Conservation (phyloP, 2,113 vertebrate species). For the Ahaetulla prasina region DNA sequence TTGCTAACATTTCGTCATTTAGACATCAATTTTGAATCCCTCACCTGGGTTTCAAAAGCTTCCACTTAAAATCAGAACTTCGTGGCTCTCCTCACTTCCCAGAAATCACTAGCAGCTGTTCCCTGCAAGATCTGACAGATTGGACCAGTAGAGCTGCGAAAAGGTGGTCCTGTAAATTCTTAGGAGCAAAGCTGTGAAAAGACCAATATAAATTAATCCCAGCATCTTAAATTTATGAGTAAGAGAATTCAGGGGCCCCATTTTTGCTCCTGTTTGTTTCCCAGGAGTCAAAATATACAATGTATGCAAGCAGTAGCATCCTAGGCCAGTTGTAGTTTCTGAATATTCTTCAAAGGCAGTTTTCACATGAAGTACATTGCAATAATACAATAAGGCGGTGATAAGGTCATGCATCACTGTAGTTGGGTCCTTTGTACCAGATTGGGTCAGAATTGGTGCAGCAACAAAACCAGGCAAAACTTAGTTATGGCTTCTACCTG, state of each 20-base stretch:
- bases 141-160: neutral
- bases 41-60: neutral
- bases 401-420: neutral
- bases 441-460: neutral
- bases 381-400: neutral
- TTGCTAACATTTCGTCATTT: neutral
- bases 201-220: neutral
- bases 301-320: neutral
- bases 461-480: neutral
- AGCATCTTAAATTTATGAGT: neutral
- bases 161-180: neutral
- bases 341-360: neutral
- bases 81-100: neutral
- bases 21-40: neutral
- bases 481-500: neutral
- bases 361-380: neutral
- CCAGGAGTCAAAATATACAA: neutral
- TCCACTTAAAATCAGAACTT: neutral
- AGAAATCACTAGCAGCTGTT: neutral
- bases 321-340: neutral
- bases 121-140: neutral
- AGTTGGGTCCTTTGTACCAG: neutral
- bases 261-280: neutral
- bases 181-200: neutral
- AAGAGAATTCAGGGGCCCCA: neutral